Percentiles rank a stretch among this genome's conserved stretches.
phyloP scores from a whole-genome alignment of 2,113 vertebrate genomes.

The Chaenogobius annularis region DNA sequence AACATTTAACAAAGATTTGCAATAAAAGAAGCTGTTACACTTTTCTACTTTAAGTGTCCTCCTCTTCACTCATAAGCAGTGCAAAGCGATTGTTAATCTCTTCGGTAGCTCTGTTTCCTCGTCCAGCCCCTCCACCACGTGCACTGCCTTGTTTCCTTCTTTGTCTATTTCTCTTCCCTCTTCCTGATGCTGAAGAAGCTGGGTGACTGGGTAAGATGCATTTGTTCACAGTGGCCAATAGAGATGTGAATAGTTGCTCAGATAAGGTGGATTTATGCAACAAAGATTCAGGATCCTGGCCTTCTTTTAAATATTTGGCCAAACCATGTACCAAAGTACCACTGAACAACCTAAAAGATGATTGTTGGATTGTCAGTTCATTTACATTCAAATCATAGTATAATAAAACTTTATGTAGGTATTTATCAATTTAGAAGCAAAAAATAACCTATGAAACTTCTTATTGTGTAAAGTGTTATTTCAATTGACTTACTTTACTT shows the following conservation, averaged over 20 bases:
- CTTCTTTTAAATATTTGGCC: constrained; percentile 68
- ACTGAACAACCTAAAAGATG: constrained; percentile 81
- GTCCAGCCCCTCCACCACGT: constrained; percentile 20
- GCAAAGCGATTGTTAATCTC: constrained; percentile 68
- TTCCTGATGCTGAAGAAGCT: constrained; percentile 24
- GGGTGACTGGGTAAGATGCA: constrained; percentile 34
- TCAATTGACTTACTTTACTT: neutral
- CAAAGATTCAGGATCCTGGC: constrained; percentile 70
- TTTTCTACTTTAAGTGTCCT: constrained; percentile 20
- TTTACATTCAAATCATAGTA: neutral
- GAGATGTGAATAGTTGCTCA: constrained; percentile 74
- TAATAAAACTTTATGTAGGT: neutral
- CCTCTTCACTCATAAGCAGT: constrained; percentile 60
- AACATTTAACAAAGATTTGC: neutral
- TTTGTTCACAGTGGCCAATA: constrained; percentile 53
- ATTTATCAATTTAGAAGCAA: neutral
- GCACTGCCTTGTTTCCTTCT: constrained; percentile 30
- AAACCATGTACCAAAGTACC: constrained; percentile 87
- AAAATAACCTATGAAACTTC: neutral
- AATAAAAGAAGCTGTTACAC: neutral
- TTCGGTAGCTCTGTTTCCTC: constrained; percentile 12
- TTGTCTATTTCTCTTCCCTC: constrained; percentile 33
- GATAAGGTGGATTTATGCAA: constrained; percentile 69
- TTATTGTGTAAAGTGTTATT: neutral
- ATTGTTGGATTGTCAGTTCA: neutral